A percentile compares a stretch with the other conserved stretches of the same genome.
These are phyloP conservation scores for Eulemur coronatus DNA, from an alignment of 2,797 vertebrate genomes.

Conservation along the genomic window DNA sequence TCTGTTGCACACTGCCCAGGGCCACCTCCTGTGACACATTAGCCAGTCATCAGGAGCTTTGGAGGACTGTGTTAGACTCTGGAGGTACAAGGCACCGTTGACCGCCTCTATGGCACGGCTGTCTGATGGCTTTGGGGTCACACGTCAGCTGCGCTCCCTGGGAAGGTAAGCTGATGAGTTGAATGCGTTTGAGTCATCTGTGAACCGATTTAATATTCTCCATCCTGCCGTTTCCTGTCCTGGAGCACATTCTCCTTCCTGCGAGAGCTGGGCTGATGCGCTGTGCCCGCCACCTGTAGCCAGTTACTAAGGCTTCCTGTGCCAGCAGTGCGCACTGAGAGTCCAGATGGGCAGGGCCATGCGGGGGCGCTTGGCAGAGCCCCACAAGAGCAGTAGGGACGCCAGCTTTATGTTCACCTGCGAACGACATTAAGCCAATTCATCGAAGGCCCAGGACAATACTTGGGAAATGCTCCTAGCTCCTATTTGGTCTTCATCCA, in stretches of 20 bases:
- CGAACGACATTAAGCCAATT: neutral
- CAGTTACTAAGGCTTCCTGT: neutral
- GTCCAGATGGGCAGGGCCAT: neutral
- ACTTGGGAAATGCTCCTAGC: neutral
- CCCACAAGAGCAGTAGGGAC: neutral
- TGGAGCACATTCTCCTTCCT: fast-evolving
- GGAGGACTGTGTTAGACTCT: neutral
- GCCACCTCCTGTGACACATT: neutral
- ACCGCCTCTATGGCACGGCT: neutral
- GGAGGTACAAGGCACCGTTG: neutral
- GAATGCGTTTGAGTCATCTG: neutral
- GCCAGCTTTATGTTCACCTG: neutral
- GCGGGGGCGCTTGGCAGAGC: neutral
- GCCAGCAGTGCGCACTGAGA: neutral
- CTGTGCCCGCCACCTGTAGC: fast-evolving
- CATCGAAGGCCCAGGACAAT: neutral
- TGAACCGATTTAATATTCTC: neutral
- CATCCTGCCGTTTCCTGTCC: neutral
- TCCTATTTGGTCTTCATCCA: neutral
- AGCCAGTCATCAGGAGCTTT: neutral
- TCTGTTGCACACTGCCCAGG: neutral
- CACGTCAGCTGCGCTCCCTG: neutral
- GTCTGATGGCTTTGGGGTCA: neutral
- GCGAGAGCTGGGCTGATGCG: neutral
- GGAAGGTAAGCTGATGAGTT: neutral